phyloP scores from a whole-genome alignment of 2,113 vertebrate species.

The Calidris pugnax region DNA sequence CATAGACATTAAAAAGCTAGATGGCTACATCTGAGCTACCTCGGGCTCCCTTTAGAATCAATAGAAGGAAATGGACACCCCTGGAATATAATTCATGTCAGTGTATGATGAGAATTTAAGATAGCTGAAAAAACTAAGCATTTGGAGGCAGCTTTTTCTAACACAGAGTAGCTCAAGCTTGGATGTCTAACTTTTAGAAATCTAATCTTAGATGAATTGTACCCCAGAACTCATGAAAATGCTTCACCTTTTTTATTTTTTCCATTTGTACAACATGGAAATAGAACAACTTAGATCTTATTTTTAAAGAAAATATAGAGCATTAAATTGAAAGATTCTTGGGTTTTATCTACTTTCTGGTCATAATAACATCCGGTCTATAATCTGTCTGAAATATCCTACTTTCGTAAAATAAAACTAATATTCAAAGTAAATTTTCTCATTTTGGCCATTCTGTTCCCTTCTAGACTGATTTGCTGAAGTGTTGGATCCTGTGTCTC shows the following conservation, averaged over 20 bases:
- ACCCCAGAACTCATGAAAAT: background rate
- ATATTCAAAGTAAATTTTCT: background rate
- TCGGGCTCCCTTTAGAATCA: background rate
- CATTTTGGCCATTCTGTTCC: background rate
- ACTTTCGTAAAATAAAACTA: background rate
- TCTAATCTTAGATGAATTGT: background rate
- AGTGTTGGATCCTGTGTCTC: background rate
- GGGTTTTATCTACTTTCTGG: background rate
- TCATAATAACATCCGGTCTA: background rate
- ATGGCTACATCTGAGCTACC: background rate
- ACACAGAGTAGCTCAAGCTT: background rate
- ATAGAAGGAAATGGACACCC: background rate
- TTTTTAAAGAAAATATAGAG: background rate
- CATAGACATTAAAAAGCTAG: background rate
- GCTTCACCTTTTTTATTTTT: background rate
- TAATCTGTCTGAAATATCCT: background rate
- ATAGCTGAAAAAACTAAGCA: constrained; percentile 3
- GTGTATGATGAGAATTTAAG: background rate
- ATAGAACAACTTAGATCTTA: background rate
- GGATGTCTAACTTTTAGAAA: background rate
- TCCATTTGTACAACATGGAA: background rate
- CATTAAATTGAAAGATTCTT: background rate
- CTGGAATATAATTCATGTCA: background rate
- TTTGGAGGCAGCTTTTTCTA: background rate
- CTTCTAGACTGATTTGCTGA: background rate